Evolutionary conservation across 2,888 invertebrate species (phyloP), one percentile per base, ranked within the genome.

Genomic region (Fragum sueziense): DNA sequence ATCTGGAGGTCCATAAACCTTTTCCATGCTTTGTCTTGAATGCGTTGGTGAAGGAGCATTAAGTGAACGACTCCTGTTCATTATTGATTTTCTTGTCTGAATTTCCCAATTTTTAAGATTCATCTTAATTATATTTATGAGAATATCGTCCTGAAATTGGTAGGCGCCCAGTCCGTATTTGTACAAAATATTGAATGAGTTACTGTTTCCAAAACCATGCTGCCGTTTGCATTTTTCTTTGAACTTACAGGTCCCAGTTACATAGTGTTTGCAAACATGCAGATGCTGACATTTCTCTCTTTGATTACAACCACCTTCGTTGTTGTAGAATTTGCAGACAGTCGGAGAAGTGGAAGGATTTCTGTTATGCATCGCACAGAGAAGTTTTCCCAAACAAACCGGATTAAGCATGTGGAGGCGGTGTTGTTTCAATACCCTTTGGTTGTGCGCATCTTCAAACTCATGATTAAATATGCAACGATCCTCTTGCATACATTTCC

Each of bases 321-420:
- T 70, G 57, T 76, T 76, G 65, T 76, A 76, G 31, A 76, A 76
- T 57, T 70, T 76, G 54, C 76, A 76, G 25, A 76, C 59, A 37
- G 68, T 61, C 11, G 76, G 76, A 1, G 59, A 27, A 0, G 76
- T 76, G 14, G 76, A 34, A 17, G 33, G 20, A 41, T 76, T 76
- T 61, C 76, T 31, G 14, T 52, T 76, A 25, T 47, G 47, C 17
- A 47, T 6, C 20, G 34, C 11, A 0, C 52, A 34, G 20, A 65
- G 14, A 41, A 73, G 22, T 3, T 33, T 31, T 25, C 41, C 29
- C 3, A 65, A 31, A 9, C 25, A 1, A n/a, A n/a, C 20, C 27
- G 2, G 2, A 1, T 17, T 52, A 34, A 52, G 31, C 27, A 14
- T 47, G 29, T 47, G 27, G 2, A 57, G 59, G 7, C 2, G 25